These are phyloP conservation scores for Tiphia femorata DNA, from an alignment of 2,888 invertebrate genomes.

Conservation along the genomic window DNA sequence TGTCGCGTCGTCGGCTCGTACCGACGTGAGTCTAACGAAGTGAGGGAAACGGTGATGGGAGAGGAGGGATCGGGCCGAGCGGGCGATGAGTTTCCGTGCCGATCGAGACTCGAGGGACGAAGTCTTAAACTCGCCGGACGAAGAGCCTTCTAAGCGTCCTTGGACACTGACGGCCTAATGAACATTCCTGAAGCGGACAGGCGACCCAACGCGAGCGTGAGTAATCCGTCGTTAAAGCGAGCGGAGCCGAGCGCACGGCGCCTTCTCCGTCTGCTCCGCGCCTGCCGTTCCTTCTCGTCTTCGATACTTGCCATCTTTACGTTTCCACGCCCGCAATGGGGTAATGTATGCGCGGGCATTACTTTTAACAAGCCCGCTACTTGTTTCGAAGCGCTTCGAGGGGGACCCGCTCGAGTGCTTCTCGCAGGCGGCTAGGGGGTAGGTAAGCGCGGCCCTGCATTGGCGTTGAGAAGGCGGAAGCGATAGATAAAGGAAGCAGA, in stretches of 20 bases:
- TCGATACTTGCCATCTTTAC: no score
- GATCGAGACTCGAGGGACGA: constrained; percentile 5
- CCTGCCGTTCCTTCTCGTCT: no score
- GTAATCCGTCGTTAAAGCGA: constrained; percentile 14
- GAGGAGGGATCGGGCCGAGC: background rate
- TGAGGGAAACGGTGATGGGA: background rate
- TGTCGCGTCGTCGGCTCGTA: constrained; percentile 2
- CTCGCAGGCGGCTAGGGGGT: no score
- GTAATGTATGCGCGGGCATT: constrained; percentile 12
- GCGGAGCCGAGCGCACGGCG: constrained; percentile 1
- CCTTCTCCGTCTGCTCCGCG: no score
- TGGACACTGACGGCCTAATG: constrained; percentile 14
- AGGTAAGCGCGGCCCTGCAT: no score
- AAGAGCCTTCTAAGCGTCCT: constrained; percentile 3
- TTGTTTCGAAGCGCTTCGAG: no score
- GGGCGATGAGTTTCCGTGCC: background rate
- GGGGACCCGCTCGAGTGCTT: constrained; percentile 27
- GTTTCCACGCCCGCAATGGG: no score
- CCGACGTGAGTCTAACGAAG: no score
- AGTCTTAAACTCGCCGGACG: background rate
- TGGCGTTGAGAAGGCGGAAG: no score
- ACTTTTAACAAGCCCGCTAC: constrained; percentile 36
- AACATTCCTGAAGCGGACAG: constrained; percentile 12
- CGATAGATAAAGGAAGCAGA: no score
- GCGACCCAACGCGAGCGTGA: background rate